A percentile compares a stretch with the other conserved stretches of the same genome.
Evolutionary conservation across 2,113 vertebrate species (phyloP).

Genomic region (Hydropotes inermis): DNA sequence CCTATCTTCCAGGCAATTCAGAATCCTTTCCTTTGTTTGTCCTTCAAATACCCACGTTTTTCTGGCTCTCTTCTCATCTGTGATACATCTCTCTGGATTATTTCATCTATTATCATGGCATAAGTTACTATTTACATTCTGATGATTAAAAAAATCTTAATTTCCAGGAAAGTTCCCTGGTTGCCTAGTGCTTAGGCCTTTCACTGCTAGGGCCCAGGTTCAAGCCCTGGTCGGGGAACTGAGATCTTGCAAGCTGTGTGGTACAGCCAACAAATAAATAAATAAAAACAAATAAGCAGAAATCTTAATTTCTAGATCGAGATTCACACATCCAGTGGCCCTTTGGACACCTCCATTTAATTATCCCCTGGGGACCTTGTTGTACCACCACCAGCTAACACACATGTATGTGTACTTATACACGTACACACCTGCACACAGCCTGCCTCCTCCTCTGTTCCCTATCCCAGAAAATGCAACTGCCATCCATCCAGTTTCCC

Average conservation of each 20-base stretch:
- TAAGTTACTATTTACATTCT: too few species aligned
- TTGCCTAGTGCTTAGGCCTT: neutral
- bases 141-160: neutral
- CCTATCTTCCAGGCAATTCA: neutral
- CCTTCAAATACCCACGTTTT: neutral
- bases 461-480: neutral
- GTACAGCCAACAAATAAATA: neutral
- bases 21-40: neutral
- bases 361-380: fast-evolving
- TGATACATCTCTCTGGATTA: neutral
- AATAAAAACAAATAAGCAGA: neutral
- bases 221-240: neutral
- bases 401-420: fast-evolving
- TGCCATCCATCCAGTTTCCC: neutral
- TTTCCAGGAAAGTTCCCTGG: neutral
- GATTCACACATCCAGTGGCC: neutral
- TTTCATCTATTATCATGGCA: neutral
- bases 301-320: neutral
- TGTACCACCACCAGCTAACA: neutral
- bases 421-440: neutral
- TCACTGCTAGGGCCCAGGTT: neutral
- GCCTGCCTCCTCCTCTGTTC: neutral
- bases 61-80: neutral
- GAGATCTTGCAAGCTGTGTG: neutral
- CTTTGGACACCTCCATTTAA: neutral